Evolutionary conservation across 1,140 invertebrate species (phyloP).

Genomic region (Pseudomyrmex sp.): DNA sequence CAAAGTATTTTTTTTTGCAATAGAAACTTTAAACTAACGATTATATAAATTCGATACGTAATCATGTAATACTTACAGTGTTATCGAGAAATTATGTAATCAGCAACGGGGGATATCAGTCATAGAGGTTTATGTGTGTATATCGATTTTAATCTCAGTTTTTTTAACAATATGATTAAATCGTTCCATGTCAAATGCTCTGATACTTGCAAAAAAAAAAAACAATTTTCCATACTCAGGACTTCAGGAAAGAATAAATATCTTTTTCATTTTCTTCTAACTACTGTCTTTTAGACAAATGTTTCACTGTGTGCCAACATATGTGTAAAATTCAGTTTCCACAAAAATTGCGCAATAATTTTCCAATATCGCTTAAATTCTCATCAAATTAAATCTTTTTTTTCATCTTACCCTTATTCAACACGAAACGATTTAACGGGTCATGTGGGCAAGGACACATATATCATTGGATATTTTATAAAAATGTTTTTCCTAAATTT

Average conservation of each 20-base stretch:
- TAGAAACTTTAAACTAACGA: neutral
- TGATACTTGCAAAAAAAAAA: neutral
- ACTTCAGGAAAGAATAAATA: neutral
- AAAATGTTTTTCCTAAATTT: slow-evolving; percentile 18
- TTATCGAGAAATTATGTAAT: slow-evolving; percentile 2
- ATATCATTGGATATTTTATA: slow-evolving; percentile 25
- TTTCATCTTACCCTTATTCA: slow-evolving; percentile 6
- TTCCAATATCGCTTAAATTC: neutral
- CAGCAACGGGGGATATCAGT: neutral
- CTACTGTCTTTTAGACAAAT: no score
- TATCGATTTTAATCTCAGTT: neutral
- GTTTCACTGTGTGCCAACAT: neutral
- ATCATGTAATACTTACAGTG: neutral
- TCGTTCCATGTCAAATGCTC: slow-evolving; percentile 1
- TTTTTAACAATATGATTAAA: slow-evolving; percentile 7
- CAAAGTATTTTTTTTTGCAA: neutral
- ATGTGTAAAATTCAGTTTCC: neutral
- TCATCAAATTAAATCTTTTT: neutral
- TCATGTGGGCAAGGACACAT: neutral
- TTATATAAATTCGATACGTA: slow-evolving; percentile 7
- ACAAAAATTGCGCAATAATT: neutral
- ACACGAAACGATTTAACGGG: slow-evolving; percentile 1
- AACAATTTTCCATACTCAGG: neutral
- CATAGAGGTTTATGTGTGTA: neutral
- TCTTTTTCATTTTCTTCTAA: no score